Evolutionary conservation across 2,888 invertebrate species (phyloP).

Genomic region (Scaptomyza caliginosa): DNA sequence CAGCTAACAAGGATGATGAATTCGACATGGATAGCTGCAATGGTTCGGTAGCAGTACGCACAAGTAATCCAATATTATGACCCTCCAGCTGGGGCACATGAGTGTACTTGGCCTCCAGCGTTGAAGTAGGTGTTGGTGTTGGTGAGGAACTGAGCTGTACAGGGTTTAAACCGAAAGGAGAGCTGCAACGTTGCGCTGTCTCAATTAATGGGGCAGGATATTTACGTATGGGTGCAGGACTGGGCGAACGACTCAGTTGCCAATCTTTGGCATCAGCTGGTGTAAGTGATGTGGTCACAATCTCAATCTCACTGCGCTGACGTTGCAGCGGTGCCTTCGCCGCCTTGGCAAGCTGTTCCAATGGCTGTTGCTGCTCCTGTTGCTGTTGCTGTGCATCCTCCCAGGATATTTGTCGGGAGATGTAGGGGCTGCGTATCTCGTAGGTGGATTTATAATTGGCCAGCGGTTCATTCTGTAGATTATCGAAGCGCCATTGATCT

Average conservation of each 20-base stretch:
- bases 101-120: conserved; percentile 39
- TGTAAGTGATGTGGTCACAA: conserved; percentile 45
- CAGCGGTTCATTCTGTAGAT: conserved; percentile 64
- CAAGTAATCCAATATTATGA: conserved; percentile 78
- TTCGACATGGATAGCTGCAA: conserved; percentile 54
- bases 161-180: conserved; percentile 77
- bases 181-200: conserved; percentile 67
- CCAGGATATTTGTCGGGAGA: conserved; percentile 80
- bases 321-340: conserved; percentile 40
- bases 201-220: conserved; percentile 77
- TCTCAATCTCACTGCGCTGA: conserved; percentile 62
- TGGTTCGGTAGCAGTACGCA: conserved; percentile 64
- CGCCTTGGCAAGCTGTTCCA: conserved; percentile 16
- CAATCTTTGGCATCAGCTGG: conserved; percentile 27
- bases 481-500: conserved; percentile 73
- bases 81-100: conserved; percentile 80
- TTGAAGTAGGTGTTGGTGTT: conserved; percentile 25
- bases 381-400: conserved; percentile 62
- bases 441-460: conserved; percentile 80
- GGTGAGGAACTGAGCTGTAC: conserved; percentile 33
- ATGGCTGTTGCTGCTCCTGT: background rate
- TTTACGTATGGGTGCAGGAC: conserved; percentile 52
- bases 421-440: conserved; percentile 78
- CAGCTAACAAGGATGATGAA: conserved; percentile 63
- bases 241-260: conserved; percentile 59